A percentile compares a stretch with the other conserved stretches of the same genome.
Evolutionary conservation across 2,113 vertebrate genomes (phyloP).

Genomic region (Steatornis caripensis): DNA sequence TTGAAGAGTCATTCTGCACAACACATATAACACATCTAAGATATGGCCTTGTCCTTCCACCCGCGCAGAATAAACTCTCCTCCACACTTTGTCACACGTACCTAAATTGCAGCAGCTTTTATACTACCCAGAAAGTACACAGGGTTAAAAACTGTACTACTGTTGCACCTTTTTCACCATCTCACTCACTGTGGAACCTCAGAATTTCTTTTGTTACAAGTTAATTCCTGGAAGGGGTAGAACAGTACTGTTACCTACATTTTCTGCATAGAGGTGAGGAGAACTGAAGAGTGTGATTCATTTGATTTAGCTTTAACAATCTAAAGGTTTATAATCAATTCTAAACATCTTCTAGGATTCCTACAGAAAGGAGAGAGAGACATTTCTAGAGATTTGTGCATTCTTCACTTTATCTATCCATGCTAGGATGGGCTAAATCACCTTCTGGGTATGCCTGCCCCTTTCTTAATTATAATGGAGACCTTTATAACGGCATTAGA

Average conservation of each 20-base stretch:
- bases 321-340: not conserved
- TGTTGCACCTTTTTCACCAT: not conserved
- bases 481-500: not conserved
- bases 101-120: not conserved
- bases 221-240: not conserved
- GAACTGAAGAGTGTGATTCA: not conserved
- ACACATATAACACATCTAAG: not conserved
- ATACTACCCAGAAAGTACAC: not conserved
- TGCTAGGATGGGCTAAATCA: not conserved
- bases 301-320: not conserved
- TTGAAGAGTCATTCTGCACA: not conserved
- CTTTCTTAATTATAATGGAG: not conserved
- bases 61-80: not conserved
- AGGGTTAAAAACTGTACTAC: not conserved
- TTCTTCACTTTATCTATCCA: not conserved
- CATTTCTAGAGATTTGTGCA: not conserved
- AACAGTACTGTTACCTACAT: not conserved
- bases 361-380: not conserved
- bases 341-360: not conserved
- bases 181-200: not conserved
- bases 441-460: not conserved
- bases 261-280: not conserved
- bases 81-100: fast-evolving
- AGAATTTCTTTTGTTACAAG: not conserved
- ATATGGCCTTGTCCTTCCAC: not conserved